Evolutionary conservation across 2,888 invertebrate genomes (phyloP).

Genomic region (Frankliniella intonsa): DNA sequence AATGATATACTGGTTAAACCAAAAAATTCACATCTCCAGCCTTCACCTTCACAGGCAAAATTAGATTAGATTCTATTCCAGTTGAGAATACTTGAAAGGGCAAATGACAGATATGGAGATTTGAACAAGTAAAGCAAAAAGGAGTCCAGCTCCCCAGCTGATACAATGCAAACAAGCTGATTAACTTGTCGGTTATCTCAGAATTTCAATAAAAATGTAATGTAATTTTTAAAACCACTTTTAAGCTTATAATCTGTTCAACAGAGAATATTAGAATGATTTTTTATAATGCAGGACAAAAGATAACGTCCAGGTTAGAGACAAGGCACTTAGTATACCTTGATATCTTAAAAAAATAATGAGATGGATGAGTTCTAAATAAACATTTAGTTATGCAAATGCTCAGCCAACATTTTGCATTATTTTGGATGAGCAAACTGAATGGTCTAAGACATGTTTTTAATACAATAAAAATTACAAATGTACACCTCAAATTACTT

Average conservation of each 20-base stretch:
- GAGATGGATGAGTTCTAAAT: not conserved
- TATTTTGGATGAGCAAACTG: not conserved
- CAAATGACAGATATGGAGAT: not conserved
- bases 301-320: not conserved
- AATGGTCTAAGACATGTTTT: not conserved
- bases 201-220: not conserved
- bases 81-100: not conserved
- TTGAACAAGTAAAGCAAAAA: no score
- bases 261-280: not conserved
- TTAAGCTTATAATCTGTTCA: not conserved
- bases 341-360: not conserved
- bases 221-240: not conserved
- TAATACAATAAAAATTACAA: not conserved
- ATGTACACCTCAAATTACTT: not conserved
- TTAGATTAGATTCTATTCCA: no score
- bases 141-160: not conserved
- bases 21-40: no score
- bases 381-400: conserved; percentile 4
- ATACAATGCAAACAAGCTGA: not conserved
- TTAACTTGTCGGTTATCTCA: not conserved
- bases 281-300: not conserved
- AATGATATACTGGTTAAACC: no score
- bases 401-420: not conserved
- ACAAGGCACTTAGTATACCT: not conserved
- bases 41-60: no score